Evolutionary conservation across 2,113 vertebrate species (phyloP).

Genomic region (Terrapene triunguis): DNA sequence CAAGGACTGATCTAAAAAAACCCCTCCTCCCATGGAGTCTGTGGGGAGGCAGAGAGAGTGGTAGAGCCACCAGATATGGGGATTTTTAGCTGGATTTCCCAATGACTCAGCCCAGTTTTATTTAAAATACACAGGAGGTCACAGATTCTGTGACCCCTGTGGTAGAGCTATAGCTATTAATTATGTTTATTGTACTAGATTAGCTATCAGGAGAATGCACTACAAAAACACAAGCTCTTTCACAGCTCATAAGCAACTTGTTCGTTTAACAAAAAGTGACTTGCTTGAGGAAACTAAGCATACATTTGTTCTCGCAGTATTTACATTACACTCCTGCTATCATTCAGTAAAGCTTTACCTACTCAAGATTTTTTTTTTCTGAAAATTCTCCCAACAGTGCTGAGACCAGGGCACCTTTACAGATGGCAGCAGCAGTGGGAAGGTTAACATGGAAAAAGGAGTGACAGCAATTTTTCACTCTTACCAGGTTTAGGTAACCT

Average conservation of each 20-base stretch:
- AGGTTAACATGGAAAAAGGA: background rate
- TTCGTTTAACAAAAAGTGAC: background rate
- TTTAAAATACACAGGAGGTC: background rate
- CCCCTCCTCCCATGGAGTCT: background rate
- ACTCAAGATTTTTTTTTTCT: background rate
- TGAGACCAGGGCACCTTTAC: background rate
- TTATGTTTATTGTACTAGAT: background rate
- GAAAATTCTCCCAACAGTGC: background rate
- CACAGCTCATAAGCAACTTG: background rate
- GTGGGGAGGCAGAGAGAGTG: background rate
- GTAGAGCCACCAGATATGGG: rapidly evolving
- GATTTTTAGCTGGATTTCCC: background rate
- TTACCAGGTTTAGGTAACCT: background rate
- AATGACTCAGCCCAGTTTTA: background rate
- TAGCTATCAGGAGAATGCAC: background rate
- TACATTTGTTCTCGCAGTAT: background rate
- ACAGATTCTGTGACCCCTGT: background rate
- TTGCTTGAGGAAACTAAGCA: background rate
- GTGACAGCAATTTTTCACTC: background rate
- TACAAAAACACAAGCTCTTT: background rate
- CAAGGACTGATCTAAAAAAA: background rate
- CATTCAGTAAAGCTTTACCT: background rate
- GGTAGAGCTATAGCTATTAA: background rate
- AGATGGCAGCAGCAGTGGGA: background rate
- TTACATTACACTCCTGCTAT: background rate